These are phyloP conservation scores for Megaceryle torquata DNA, from an alignment of 2,113 vertebrate species.

Conservation along the genomic window DNA sequence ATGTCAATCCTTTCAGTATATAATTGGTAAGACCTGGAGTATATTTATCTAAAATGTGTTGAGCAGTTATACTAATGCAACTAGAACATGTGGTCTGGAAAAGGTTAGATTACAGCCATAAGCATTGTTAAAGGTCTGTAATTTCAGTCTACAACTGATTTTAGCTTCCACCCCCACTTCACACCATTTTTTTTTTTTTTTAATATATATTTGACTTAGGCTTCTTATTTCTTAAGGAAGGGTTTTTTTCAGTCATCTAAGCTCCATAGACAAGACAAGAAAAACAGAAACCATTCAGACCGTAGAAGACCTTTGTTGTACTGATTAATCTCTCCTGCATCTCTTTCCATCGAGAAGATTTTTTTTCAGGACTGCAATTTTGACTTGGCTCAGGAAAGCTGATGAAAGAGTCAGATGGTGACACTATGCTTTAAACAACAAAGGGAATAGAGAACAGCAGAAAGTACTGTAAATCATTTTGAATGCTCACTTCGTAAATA, in stretches of 20 bases:
- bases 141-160: background rate
- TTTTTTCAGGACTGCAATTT: background rate
- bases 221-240: background rate
- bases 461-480: background rate
- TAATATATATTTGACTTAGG: background rate
- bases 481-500: background rate
- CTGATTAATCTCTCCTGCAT: background rate
- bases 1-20: background rate
- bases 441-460: background rate
- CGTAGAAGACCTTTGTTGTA: background rate
- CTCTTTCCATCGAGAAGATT: background rate
- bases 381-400: background rate
- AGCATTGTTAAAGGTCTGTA: background rate
- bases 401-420: background rate
- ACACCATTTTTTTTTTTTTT: background rate
- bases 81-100: background rate
- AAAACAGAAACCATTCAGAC: background rate
- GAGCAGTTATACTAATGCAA: background rate
- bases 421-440: background rate
- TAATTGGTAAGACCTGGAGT: background rate
- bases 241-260: background rate
- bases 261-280: background rate
- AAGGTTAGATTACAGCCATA: background rate
- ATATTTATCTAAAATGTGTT: background rate
- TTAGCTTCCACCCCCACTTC: background rate